Conservation (phyloP, 2,113 vertebrate genomes). For the Astatoreochromis straeleni region DNA sequence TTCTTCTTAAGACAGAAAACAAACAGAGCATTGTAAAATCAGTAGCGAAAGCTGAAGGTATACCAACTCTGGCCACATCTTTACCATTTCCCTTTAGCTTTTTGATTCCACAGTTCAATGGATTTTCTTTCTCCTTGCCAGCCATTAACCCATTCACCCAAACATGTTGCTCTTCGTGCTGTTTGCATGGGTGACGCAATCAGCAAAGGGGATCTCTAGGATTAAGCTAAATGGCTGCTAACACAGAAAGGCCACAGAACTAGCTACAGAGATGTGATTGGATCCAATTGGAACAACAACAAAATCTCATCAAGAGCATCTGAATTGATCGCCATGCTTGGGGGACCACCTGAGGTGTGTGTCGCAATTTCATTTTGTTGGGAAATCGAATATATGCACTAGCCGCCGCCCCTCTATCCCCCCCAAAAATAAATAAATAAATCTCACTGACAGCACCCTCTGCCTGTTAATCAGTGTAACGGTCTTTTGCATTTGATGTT, state of each 20-base stretch:
- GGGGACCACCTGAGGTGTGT: conserved; percentile 13
- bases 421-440: background rate
- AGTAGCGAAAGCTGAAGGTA: background rate
- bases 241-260: conserved; percentile 25
- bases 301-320: conserved; percentile 39
- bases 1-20: background rate
- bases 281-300: conserved; percentile 19
- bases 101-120: background rate
- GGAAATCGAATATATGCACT: conserved; percentile 18
- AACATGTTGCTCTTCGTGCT: background rate
- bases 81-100: background rate
- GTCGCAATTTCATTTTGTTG: conserved; percentile 31
- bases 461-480: background rate
- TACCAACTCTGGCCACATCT: background rate
- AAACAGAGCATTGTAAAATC: background rate
- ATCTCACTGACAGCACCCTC: background rate
- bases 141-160: background rate
- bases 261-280: conserved; percentile 34
- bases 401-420: background rate
- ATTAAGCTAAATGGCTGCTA: conserved; percentile 44
- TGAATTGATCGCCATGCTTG: conserved; percentile 25
- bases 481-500: background rate
- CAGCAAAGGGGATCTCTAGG: conserved; percentile 29
- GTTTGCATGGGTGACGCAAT: conserved; percentile 16
- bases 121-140: background rate